A percentile compares a stretch with the other conserved stretches of the same genome.
These are phyloP conservation scores for Rhinogobius similis DNA, from an alignment of 2,113 vertebrate species.

Conservation along the genomic window DNA sequence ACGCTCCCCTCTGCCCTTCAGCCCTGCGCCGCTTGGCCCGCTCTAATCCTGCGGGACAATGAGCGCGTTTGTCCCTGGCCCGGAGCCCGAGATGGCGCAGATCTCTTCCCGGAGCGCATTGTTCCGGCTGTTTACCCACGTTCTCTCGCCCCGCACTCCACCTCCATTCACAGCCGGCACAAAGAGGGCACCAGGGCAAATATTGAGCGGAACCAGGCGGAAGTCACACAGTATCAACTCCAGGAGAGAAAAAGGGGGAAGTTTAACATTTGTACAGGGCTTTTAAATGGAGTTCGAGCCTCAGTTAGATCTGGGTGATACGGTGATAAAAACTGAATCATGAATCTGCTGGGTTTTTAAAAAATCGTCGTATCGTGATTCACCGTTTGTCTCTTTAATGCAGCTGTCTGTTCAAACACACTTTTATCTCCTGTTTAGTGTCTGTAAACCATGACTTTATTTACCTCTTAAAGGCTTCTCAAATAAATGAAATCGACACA, in stretches of 20 bases:
- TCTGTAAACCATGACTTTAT: no score
- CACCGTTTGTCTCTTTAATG: no score
- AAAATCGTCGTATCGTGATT: no score
- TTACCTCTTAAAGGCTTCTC: no score
- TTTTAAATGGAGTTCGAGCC: not conserved
- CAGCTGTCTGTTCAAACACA: no score
- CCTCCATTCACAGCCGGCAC: not conserved
- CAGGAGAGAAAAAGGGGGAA: not conserved
- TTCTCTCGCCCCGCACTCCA: not conserved
- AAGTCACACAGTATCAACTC: not conserved
- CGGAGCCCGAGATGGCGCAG: constrained; percentile 8
- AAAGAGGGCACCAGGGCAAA: constrained; percentile 6
- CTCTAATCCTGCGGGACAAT: not conserved
- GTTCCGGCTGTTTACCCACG: constrained; percentile 1
- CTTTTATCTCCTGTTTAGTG: no score
- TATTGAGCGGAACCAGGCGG: not conserved
- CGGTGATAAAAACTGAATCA: no score
- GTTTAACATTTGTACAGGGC: not conserved
- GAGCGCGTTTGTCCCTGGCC: not conserved
- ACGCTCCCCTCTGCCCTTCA: not conserved
- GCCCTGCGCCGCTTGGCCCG: not conserved
- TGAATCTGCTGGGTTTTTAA: no score
- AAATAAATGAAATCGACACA: no score
- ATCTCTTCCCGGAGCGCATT: constrained; percentile 2
- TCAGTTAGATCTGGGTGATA: no score